Evolutionary conservation across 2,888 invertebrate species (phyloP), one percentile per base, ranked within the genome.

Genomic region (Charanyca ferruginea): DNA sequence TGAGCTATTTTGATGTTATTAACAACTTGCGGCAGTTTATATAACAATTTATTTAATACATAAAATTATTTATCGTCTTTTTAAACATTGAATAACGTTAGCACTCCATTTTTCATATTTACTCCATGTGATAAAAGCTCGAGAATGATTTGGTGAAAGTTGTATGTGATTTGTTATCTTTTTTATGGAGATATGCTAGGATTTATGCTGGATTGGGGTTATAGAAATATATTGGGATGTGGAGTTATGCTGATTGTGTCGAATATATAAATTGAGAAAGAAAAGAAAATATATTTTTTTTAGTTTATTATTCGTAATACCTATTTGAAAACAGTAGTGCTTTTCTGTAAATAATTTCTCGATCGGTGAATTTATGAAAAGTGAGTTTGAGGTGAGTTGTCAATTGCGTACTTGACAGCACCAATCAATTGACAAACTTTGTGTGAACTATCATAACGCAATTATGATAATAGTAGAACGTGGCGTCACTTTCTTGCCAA

Each of bases 91-190:
- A 1, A 32, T 32, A 32, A 32, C 32, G 9, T 32, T 18, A 20
- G 23, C 66, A 9, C 20, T 65, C 42, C 42, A 66, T 66, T 66
- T 49, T 35, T 13, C 9, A n/a, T 35, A 13, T 20, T 28, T 35
- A 44, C 9, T 65, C 11, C 20, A 22, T 25, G 66, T 25, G 1
- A n/a, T 11, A 2, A 6, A 23, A 16, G 45, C n/a, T 47, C 2
- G 20, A 48, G 13, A 67, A 35, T 35, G 6, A 32, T 55, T 48
- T 35, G 48, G 48, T 22, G 47, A 55, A 11, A 16, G 38, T 13
- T 22, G 20, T 23, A 16, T 35, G 18, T 48, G 41, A 66, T 67
- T 66, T 66, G 22, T 35, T 25, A 5, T 16, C 18, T 5, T 13
- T 66, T 18, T 45, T 20, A 25, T 5, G 7, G 18, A 8, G n/a